A percentile compares a stretch with the other conserved stretches of the same genome.
Evolutionary conservation across 2,113 vertebrate species (phyloP).

Genomic region (Platysternon megacephalum): DNA sequence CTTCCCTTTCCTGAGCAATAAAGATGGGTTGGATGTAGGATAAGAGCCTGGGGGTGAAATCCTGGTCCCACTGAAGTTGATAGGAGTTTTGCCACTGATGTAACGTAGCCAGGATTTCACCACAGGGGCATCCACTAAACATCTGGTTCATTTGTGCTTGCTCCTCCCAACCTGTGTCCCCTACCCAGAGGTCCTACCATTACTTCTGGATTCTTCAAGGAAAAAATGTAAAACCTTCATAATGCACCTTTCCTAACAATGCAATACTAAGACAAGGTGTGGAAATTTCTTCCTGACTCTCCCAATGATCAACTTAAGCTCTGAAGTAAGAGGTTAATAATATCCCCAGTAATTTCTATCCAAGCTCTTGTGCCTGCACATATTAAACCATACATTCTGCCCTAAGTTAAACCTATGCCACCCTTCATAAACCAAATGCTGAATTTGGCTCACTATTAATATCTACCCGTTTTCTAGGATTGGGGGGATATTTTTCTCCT

Average conservation of each 20-base stretch:
- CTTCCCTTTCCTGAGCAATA: background rate
- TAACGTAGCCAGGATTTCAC: background rate
- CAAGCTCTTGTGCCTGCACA: no score
- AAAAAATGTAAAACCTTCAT: background rate
- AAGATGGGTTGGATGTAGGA: background rate
- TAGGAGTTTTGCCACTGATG: background rate
- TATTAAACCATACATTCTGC: no score
- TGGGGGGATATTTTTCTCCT: no score
- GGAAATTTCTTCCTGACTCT: background rate
- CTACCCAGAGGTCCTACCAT: background rate
- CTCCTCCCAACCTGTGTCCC: background rate
- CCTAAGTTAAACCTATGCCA: no score
- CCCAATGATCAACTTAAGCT: no score
- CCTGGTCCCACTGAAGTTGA: background rate
- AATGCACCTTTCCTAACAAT: no score
- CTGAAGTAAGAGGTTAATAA: no score
- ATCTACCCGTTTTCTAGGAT: no score
- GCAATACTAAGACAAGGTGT: background rate
- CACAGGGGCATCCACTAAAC: background rate
- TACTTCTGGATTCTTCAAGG: background rate
- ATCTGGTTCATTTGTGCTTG: background rate
- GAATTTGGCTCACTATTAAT: no score
- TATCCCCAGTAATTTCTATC: no score
- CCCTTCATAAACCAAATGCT: no score
- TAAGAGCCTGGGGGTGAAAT: background rate